Evolutionary conservation across 2,888 invertebrate genomes (phyloP).

Genomic region (Mellilla xanthometata): DNA sequence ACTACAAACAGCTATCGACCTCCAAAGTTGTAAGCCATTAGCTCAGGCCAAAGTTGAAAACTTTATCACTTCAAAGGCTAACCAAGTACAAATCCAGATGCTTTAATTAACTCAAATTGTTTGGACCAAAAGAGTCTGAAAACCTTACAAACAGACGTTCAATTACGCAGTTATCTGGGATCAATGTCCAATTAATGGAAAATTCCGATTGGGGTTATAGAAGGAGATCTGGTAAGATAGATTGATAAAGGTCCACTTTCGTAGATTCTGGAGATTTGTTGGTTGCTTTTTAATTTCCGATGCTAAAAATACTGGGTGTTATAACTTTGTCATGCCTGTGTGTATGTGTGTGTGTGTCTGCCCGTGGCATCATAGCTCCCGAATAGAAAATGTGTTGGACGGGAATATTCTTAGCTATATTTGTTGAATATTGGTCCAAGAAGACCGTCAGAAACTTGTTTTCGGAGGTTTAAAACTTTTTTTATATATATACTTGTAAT

Average conservation of each 20-base stretch:
- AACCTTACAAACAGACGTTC: constrained; percentile 17
- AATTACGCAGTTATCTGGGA: constrained; percentile 19
- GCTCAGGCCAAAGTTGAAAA: neutral
- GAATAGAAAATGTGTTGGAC: no score
- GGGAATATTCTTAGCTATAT: no score
- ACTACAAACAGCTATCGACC: neutral
- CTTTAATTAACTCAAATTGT: constrained; percentile 10
- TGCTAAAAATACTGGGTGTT: no score
- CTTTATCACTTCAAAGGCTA: neutral
- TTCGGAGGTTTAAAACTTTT: no score
- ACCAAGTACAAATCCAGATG: constrained; percentile 5
- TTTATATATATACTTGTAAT: no score
- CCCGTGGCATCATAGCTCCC: no score
- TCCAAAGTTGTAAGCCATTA: constrained; percentile 1
- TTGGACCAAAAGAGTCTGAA: neutral
- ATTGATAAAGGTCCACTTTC: neutral
- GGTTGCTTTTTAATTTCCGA: no score
- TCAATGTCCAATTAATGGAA: constrained; percentile 28
- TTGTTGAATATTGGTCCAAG: no score
- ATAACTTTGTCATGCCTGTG: no score
- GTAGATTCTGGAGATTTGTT: no score
- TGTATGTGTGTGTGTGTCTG: no score
- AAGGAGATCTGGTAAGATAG: neutral
- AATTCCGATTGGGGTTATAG: constrained; percentile 17
- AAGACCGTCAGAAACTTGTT: no score